These are phyloP conservation scores for Pelecanus crispus DNA, from an alignment of 2,113 vertebrate genomes.

Conservation along the genomic window DNA sequence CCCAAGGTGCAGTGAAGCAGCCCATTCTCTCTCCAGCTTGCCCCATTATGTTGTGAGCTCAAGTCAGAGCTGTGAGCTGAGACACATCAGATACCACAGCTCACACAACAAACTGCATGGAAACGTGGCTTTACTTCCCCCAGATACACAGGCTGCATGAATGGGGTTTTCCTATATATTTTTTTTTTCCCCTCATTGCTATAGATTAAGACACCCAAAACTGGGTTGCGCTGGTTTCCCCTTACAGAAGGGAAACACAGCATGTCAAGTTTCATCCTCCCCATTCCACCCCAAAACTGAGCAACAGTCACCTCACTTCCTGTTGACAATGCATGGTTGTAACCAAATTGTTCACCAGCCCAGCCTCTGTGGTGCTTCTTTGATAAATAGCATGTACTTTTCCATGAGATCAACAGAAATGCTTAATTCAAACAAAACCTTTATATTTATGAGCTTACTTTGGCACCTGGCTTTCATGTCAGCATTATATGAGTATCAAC, in stretches of 20 bases:
- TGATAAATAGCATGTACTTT: not conserved
- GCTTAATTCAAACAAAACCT: constrained; percentile 1
- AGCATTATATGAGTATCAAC: not conserved
- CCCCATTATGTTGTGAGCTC: not conserved
- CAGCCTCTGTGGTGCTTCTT: not conserved
- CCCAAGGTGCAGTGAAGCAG: not conserved
- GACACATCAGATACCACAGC: not conserved
- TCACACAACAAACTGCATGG: not conserved
- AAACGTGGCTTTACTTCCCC: not conserved
- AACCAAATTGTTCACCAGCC: not conserved
- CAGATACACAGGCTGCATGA: not conserved
- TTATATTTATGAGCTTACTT: not conserved
- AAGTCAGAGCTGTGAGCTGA: not conserved
- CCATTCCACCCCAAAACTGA: not conserved
- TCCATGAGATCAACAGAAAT: not conserved
- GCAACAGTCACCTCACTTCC: not conserved
- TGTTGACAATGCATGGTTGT: not conserved
- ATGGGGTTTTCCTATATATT: not conserved
- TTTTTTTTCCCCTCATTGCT: not conserved
- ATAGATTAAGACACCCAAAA: not conserved
- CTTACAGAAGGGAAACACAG: not conserved
- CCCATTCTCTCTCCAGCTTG: not conserved
- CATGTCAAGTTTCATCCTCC: not conserved
- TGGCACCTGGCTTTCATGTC: not conserved
- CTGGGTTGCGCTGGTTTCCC: not conserved